Evolutionary conservation across 2,888 invertebrate genomes (phyloP), one percentile per base, ranked within the genome.

Genomic region (Thymelicus acteon): DNA sequence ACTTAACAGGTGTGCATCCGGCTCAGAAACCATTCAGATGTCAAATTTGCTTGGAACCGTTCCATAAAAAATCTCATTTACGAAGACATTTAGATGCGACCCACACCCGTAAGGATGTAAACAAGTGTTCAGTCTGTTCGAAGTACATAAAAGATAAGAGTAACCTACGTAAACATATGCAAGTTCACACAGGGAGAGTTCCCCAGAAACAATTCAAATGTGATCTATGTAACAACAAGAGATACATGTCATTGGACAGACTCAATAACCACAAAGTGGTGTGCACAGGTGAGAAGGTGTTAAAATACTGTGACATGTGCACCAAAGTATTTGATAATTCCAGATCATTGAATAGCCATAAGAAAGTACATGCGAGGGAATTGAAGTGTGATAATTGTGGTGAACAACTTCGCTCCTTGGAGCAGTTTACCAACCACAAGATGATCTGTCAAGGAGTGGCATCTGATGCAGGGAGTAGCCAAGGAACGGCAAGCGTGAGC

Each of bases 121-220:
- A 94, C 79, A 94, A 94, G 78, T 94, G 94, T 84, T 87, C 94
- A 62, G 94, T 94, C 72, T 94, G 94, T 84, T 94, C 94, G 72
- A 94, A 94, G 81, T 94, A 94, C 80, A 94, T 94, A 72, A 94
- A 94, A 82, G 94, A 94, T 82, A 94, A 94, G 76, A 94, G 94
- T 80, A 94, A 94, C 79, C 82, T 94, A 75, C 92, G 94, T 74
- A 94, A 94, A 79, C 94, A 94, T 77, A 94, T 94, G 94, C 94
- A 94, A 82, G 94, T 94, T n/a, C 94, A 94, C 76, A 94, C 94
- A 49, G 94, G 94, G 1, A 83, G 94, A 52, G 92, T 94, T 64
- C 94, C 94, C 66, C 94, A 94, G 77, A 94, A 94, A 80, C 94
- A 94, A 79, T 94, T 94, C 76, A 94, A 94, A 80, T 94, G 94